Base-by-base conservation (phyloP, 2,888 invertebrate species). In the Eupithecia abbreviata region DNA sequence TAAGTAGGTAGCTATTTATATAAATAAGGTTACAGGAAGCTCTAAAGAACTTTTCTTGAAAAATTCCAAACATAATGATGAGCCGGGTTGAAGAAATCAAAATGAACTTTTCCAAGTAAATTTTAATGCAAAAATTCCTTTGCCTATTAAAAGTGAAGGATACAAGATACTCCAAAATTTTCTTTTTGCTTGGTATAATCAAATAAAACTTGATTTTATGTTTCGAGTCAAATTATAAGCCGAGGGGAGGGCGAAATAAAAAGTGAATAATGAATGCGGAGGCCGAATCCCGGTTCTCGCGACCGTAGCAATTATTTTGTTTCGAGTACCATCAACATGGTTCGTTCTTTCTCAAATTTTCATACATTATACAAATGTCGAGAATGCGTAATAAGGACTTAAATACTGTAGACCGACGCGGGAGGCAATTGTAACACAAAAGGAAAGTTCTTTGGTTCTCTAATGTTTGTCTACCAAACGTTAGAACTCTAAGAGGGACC, bases 141-240 rank as follows among this genome's bases (percentile, higher is more conserved):
- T 89, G 85, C 89, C 88, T 89, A 89, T 92, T 91, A 90, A 90
- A 91, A 90, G 88, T 92, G 90, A 91, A 90, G 89, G 89, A 91
- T 90, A 90, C 88, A 89, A 92, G 89, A 90, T 90, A 89, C 91
- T 90, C 87, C 81, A 85, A 86, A 86, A 88, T 91, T 89, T 91
- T 91, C 89, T 89, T 90, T 78, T 91, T 90, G 89, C 88, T 90
- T 88, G 90, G 90, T 87, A 90, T 92, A 93, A 94, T 94, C 92
- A 93, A 94, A 94, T 94, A 93, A 93, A 94, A 94, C 93, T 93
- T 93, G 93, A 94, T 94, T 94, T 94, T 94, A 94, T 94, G 93
- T 94, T 94, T 93, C 91, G 88, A 94, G 92, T 93, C 93, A 94
- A 94, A 94, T 95, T 94, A 94, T 93, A 94, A 94, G 93, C 92